A percentile compares a stretch with the other conserved stretches of the same genome.
These are phyloP conservation scores for Aurelia aurita complex sp. Pacific DNA, from an alignment of 30 jellyfish, hydroid and myxozoan species.

Conservation along the genomic window DNA sequence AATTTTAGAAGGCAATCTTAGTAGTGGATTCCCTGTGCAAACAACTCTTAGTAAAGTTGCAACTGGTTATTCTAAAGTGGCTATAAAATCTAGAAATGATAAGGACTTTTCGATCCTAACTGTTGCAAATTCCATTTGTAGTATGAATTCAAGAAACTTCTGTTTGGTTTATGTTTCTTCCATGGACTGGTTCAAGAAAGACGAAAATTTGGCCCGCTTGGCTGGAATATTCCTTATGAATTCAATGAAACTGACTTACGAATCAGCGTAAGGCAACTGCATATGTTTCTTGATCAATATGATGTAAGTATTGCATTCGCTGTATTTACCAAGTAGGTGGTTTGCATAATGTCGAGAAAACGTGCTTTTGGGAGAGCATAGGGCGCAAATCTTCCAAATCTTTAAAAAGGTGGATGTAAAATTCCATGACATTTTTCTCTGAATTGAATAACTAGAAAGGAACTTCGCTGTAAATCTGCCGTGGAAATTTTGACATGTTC, in stretches of 20 bases:
- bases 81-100: too few species aligned
- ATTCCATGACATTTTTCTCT: too few species aligned
- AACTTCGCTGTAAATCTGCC: too few species aligned
- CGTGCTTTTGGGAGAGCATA: background rate
- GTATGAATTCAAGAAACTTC: slow-evolving; percentile 87
- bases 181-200: slow-evolving; percentile 96
- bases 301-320: slow-evolving; percentile 49
- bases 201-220: slow-evolving; percentile 94
- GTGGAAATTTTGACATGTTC: too few species aligned
- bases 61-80: too few species aligned
- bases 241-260: slow-evolving; percentile 96
- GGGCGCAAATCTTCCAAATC: too few species aligned
- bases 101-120: background rate
- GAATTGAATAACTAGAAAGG: too few species aligned
- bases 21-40: too few species aligned
- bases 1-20: too few species aligned
- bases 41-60: too few species aligned
- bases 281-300: slow-evolving; percentile 84
- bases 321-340: background rate
- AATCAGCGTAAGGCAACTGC: slow-evolving; percentile 91
- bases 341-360: background rate
- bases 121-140: background rate
- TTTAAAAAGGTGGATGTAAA: too few species aligned
- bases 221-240: slow-evolving; percentile 98
- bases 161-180: slow-evolving; percentile 94